phyloP scores from a whole-genome alignment of 2,113 vertebrate species.

The Ameiurus melas region DNA sequence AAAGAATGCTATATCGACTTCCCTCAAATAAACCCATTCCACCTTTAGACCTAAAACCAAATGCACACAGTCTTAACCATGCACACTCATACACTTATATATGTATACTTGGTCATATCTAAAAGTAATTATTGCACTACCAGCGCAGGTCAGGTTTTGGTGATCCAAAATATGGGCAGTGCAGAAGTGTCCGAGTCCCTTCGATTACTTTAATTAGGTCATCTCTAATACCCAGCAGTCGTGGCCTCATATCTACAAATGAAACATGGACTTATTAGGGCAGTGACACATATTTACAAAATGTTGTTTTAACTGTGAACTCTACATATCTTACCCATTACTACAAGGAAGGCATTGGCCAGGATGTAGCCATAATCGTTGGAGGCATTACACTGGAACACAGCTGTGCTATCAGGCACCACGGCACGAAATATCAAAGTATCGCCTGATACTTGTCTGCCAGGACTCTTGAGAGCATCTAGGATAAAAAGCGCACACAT shows the following conservation, averaged over 20 bases:
- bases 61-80: slow-evolving; percentile 3
- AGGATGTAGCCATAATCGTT: slow-evolving; percentile 92
- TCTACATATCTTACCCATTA: slow-evolving; percentile 79
- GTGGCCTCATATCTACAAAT: slow-evolving; percentile 80
- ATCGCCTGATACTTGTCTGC: slow-evolving; percentile 86
- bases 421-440: slow-evolving; percentile 85
- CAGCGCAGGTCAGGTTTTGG: slow-evolving; percentile 90
- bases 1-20: slow-evolving; percentile 82
- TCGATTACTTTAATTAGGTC: slow-evolving; percentile 85
- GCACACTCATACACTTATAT: background rate
- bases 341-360: slow-evolving; percentile 92
- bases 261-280: slow-evolving; percentile 1
- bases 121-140: slow-evolving; percentile 68
- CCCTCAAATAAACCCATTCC: slow-evolving; percentile 88
- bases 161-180: slow-evolving; percentile 92
- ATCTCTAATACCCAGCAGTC: slow-evolving; percentile 79
- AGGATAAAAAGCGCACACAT: background rate
- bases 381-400: slow-evolving; percentile 97
- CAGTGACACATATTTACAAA: background rate
- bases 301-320: background rate
- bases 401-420: slow-evolving; percentile 84
- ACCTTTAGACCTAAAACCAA: slow-evolving; percentile 87
- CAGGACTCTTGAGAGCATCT: slow-evolving; percentile 81
- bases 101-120: background rate
- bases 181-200: slow-evolving; percentile 79